These are phyloP conservation scores for Anthonomus grandis DNA, from an alignment of 1,140 invertebrate species.

Conservation along the genomic window DNA sequence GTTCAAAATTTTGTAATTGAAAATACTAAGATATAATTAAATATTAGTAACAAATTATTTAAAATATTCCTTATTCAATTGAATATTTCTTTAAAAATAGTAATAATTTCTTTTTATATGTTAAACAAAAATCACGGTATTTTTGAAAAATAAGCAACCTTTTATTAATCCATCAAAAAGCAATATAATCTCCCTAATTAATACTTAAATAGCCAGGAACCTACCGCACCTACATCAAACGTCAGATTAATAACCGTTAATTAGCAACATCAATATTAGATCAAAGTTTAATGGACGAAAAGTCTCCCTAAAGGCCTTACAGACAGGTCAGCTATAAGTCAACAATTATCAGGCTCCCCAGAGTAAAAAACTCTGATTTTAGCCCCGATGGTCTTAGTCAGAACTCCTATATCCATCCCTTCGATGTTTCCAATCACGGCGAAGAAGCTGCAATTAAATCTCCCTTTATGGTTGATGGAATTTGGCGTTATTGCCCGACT, in stretches of 20 bases:
- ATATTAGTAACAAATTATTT: too few relatives aligned
- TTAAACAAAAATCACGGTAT: too few relatives aligned
- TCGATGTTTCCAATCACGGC: slow-evolving; percentile 38
- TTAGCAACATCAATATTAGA: slow-evolving; percentile 36
- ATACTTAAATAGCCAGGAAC: slow-evolving; percentile 27
- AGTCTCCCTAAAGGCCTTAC: slow-evolving; percentile 25
- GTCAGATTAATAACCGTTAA: slow-evolving; percentile 32
- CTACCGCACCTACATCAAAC: slow-evolving; percentile 8
- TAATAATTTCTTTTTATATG: too few relatives aligned
- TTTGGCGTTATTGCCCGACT: slow-evolving; percentile 33
- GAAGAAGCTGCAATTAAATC: slow-evolving; percentile 44
- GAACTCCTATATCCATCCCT: slow-evolving; percentile 25
- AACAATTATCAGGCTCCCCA: slow-evolving; percentile 45
- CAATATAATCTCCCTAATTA: too few relatives aligned
- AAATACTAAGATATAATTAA: too few relatives aligned
- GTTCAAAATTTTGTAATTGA: too few relatives aligned
- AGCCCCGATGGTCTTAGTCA: slow-evolving; percentile 40
- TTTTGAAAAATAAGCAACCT: too few relatives aligned
- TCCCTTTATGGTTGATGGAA: slow-evolving; percentile 43
- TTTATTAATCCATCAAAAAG: too few relatives aligned
- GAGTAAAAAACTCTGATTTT: slow-evolving; percentile 31
- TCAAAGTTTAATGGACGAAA: slow-evolving; percentile 33
- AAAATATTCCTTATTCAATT: too few relatives aligned
- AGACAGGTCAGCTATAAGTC: slow-evolving; percentile 43
- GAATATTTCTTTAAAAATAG: too few relatives aligned